phyloP scores from a whole-genome alignment of 37 sponge, comb jelly and placozoan genomes.

The Theonella swinhoei region DNA sequence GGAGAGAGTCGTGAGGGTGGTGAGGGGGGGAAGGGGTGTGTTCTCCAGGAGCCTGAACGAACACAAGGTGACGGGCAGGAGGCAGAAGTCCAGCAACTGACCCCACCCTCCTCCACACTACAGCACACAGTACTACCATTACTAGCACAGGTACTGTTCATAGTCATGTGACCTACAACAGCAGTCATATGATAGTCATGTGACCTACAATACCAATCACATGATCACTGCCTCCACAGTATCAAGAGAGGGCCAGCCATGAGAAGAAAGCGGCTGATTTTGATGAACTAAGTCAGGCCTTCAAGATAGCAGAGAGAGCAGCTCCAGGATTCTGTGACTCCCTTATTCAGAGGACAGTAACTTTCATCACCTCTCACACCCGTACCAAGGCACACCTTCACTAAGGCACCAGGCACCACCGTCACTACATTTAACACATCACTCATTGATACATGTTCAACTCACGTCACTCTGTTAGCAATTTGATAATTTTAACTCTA shows the following conservation, averaged over 20 bases:
- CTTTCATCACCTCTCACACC: too few relatives aligned
- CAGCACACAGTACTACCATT: not conserved
- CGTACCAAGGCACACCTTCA: too few relatives aligned
- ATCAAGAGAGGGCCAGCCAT: constrained; percentile 6
- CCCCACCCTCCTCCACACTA: not conserved
- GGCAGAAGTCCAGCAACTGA: not conserved
- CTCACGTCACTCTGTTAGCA: too few relatives aligned
- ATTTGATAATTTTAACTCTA: too few relatives aligned
- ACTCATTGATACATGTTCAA: too few relatives aligned
- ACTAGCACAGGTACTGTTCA: too few relatives aligned
- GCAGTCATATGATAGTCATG: too few relatives aligned
- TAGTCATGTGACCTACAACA: too few relatives aligned
- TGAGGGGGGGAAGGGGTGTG: not conserved
- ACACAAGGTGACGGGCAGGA: constrained; percentile 1
- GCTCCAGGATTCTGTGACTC: constrained; percentile 70
- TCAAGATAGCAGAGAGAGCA: constrained; percentile 58
- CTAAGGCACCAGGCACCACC: too few relatives aligned
- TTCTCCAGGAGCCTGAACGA: not conserved
- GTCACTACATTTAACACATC: too few relatives aligned
- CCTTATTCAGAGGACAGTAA: constrained; percentile 33
- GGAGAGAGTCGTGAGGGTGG: not conserved
- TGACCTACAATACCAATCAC: too few relatives aligned
- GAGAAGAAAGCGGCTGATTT: constrained; percentile 33
- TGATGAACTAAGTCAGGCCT: constrained; percentile 54
- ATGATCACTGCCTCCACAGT: constrained; percentile 15